Percentiles rank a stretch among this genome's conserved stretches.
phyloP scores from a whole-genome alignment of 2,797 vertebrate genomes.

The Chaenodraco wilsoni region DNA sequence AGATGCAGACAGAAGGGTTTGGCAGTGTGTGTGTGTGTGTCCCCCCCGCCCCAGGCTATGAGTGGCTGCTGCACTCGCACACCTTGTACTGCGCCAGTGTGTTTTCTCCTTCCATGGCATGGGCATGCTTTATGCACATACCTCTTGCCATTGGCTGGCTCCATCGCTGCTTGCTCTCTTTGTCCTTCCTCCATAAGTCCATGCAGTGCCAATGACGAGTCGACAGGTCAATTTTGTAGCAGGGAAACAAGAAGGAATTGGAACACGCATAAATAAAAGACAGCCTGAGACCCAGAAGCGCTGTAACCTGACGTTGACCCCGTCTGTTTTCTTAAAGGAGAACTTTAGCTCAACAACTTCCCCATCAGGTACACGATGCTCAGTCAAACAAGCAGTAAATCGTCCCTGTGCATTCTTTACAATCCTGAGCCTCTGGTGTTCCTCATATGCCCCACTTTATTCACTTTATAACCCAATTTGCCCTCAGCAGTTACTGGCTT shows the following conservation, averaged over 20 bases:
- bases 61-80: constrained; percentile 58
- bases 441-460: constrained; percentile 45
- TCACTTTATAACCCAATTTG: constrained; percentile 62
- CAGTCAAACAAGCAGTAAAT: constrained; percentile 5
- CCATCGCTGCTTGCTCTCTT: constrained; percentile 70
- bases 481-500: constrained; percentile 44
- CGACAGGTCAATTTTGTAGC: constrained; percentile 34
- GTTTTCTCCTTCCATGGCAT: constrained; percentile 58
- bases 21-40: constrained; percentile 29
- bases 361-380: constrained; percentile 18
- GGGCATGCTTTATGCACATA: constrained; percentile 67
- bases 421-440: background rate
- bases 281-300: constrained; percentile 13
- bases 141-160: constrained; percentile 67
- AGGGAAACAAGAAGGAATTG: constrained; percentile 3
- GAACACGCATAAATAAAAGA: constrained; percentile 26
- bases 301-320: constrained; percentile 12
- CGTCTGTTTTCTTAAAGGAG: constrained; percentile 25
- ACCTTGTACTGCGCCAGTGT: constrained; percentile 60
- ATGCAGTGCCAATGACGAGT: constrained; percentile 41
- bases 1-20: constrained; percentile 35
- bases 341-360: constrained; percentile 14
- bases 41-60: constrained; percentile 17
- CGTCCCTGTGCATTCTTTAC: constrained; percentile 15
- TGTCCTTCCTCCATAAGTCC: constrained; percentile 46